phyloP scores from a whole-genome alignment of 1,140 invertebrate genomes.

The Tetragonula clypearis region DNA sequence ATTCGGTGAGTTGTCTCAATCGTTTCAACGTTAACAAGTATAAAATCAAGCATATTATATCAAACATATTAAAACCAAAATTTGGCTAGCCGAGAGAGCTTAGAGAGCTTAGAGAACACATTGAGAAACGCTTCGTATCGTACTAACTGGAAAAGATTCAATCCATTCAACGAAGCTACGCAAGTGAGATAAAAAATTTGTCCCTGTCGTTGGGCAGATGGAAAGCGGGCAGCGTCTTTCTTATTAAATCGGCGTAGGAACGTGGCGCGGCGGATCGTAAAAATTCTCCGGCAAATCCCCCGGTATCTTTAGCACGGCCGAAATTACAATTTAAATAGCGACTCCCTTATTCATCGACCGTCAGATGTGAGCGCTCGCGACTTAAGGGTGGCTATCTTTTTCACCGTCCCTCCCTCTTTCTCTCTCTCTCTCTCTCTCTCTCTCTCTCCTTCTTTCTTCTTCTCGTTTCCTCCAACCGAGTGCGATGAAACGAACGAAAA shows the following conservation, averaged over 20 bases:
- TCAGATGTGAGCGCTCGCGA: slow-evolving; percentile 66
- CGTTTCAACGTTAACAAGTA: neutral
- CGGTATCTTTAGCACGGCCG: slow-evolving; percentile 44
- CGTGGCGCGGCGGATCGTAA: slow-evolving; percentile 15
- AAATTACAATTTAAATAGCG: slow-evolving; percentile 72
- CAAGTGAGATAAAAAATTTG: slow-evolving; percentile 4
- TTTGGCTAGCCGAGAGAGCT: neutral
- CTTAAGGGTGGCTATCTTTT: slow-evolving; percentile 60
- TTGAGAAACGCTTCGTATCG: neutral
- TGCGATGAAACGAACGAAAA: slow-evolving; percentile 27
- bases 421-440: neutral
- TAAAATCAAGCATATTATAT: neutral
- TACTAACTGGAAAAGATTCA: neutral
- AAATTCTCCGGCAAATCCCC: slow-evolving; percentile 31
- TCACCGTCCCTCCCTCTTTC: slow-evolving; percentile 1
- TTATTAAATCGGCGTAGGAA: slow-evolving; percentile 11
- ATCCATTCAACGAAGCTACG: neutral
- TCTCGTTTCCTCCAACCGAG: slow-evolving; percentile 5
- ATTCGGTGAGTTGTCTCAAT: too few relatives aligned
- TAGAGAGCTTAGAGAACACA: rapidly evolving
- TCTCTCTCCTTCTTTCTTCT: too few relatives aligned
- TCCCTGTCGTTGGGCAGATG: neutral
- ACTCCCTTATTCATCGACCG: slow-evolving; percentile 68
- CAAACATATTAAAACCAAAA: neutral
- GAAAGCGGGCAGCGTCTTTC: neutral